Evolutionary conservation across 2,797 vertebrate genomes (phyloP).

Genomic region (Lepus oiostolus): DNA sequence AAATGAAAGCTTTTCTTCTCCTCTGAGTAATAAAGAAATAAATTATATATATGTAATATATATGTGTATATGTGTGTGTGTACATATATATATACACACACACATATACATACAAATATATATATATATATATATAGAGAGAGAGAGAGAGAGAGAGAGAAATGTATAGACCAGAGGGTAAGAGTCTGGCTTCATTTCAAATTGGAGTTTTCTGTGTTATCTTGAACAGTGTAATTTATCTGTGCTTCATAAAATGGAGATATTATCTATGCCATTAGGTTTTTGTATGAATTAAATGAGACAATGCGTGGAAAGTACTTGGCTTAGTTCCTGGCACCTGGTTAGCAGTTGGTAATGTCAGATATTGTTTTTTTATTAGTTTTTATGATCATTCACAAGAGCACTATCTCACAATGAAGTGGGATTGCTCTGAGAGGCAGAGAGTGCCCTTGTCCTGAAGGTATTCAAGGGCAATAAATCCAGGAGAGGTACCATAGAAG

Average conservation of each 20-base stretch:
- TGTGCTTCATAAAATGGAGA: slow-evolving; percentile 38
- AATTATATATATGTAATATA: background rate
- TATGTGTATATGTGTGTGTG: no score
- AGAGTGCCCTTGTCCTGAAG: background rate
- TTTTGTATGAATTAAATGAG: slow-evolving; percentile 54
- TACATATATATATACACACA: no score
- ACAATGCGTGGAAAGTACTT: slow-evolving; percentile 23
- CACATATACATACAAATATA: no score
- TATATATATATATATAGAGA: no score
- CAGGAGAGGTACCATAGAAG: background rate
- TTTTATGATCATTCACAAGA: background rate
- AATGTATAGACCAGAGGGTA: background rate
- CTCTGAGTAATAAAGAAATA: background rate
- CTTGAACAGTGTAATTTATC: slow-evolving; percentile 29
- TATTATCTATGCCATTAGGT: background rate
- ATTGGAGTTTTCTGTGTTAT: slow-evolving; percentile 42
- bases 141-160: no score
- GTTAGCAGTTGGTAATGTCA: slow-evolving; percentile 24
- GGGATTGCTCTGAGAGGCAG: background rate
- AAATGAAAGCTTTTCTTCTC: no score
- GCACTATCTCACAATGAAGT: background rate
- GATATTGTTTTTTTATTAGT: background rate
- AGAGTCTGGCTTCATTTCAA: slow-evolving; percentile 18
- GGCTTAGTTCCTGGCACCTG: slow-evolving; percentile 1
- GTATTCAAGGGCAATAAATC: slow-evolving; percentile 20